Conservation (phyloP, 2,888 invertebrate genomes). For the Ectemnius cavifrons region DNA sequence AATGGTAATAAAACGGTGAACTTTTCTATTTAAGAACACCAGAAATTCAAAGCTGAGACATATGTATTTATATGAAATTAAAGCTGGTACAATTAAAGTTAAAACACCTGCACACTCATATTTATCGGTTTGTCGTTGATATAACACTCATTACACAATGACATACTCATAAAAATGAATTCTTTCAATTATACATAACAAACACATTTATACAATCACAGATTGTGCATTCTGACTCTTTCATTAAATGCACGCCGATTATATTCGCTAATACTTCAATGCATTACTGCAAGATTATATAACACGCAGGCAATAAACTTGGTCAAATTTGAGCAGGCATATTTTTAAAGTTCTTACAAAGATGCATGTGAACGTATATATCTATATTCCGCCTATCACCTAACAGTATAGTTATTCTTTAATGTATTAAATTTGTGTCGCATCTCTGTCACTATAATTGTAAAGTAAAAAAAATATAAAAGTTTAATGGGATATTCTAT, state of each 20-base stretch:
- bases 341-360: slow-evolving; percentile 27
- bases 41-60: slow-evolving; percentile 31
- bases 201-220: slow-evolving; percentile 65
- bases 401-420: slow-evolving; percentile 21
- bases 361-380: not conserved
- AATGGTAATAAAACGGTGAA: slow-evolving; percentile 18
- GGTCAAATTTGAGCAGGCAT: slow-evolving; percentile 41
- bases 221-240: slow-evolving; percentile 51
- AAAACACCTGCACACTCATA: slow-evolving; percentile 28
- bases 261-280: slow-evolving; percentile 35
- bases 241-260: slow-evolving; percentile 42
- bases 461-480: too few species aligned
- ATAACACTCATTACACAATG: slow-evolving; percentile 23
- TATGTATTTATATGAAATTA: slow-evolving; percentile 37
- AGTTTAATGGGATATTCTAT: too few species aligned
- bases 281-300: slow-evolving; percentile 13
- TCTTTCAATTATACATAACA: slow-evolving; percentile 58
- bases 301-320: slow-evolving; percentile 33
- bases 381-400: slow-evolving; percentile 6
- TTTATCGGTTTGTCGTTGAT: slow-evolving; percentile 32
- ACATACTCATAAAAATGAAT: slow-evolving; percentile 42
- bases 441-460: not conserved
- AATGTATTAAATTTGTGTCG: not conserved
- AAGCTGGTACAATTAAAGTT: slow-evolving; percentile 37
- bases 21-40: slow-evolving; percentile 40